Evolutionary conservation across 2,888 invertebrate species (phyloP).

Genomic region (Trissolcus japonicus): DNA sequence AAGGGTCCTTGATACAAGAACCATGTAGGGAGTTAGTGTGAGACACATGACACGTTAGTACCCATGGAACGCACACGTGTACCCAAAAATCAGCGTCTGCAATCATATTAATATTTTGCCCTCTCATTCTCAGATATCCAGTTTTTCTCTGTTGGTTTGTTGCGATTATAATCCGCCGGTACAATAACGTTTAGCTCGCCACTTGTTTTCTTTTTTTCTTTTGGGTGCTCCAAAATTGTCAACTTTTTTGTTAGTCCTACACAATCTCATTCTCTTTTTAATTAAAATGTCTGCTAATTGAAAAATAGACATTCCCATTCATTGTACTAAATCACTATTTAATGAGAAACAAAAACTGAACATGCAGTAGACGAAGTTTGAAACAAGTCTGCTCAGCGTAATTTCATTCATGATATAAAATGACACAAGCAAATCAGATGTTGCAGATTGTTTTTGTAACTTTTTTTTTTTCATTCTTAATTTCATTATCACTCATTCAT

Average conservation of each 20-base stretch:
- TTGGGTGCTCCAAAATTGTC: slow-evolving; percentile 4
- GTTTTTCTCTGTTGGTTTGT: slow-evolving; percentile 23
- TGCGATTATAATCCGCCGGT: not conserved
- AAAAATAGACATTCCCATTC: not conserved
- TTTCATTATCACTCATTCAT: not conserved
- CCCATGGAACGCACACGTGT: slow-evolving; percentile 63
- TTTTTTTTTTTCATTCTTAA: no score
- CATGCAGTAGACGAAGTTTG: not conserved
- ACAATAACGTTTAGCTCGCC: slow-evolving; percentile 48
- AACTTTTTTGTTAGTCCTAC: slow-evolving; percentile 71
- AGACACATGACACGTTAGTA: slow-evolving; percentile 62
- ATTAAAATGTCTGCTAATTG: slow-evolving; percentile 33
- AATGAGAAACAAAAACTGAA: not conserved
- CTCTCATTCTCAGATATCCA: slow-evolving; percentile 72
- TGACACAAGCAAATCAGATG: no score
- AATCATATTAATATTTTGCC: slow-evolving; percentile 77
- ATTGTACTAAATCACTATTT: not conserved
- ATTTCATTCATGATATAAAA: no score
- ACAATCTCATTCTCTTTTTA: slow-evolving; percentile 32
- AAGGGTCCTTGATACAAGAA: slow-evolving; percentile 31
- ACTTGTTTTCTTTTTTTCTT: slow-evolving; percentile 33
- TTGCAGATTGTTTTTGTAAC: not conserved
- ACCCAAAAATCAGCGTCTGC: slow-evolving; percentile 62
- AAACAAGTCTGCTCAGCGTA: no score
- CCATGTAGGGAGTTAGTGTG: slow-evolving; percentile 35